Percentiles rank a stretch among this genome's conserved stretches.
phyloP scores from a whole-genome alignment of 1,140 invertebrate genomes.

The Linepithema humile region DNA sequence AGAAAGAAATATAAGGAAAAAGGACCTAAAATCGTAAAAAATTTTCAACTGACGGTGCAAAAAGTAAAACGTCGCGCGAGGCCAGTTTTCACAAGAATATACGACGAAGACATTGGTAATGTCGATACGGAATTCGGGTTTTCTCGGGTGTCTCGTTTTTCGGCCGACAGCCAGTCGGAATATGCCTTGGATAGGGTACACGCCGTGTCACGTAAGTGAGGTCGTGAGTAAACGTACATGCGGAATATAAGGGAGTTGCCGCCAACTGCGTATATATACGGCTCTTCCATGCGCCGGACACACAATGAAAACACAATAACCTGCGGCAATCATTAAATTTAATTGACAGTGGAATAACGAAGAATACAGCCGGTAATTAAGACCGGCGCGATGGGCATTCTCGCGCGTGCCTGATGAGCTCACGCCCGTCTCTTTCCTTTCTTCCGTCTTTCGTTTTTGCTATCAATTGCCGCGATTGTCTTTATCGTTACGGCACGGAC shows the following conservation, averaged over 20 bases:
- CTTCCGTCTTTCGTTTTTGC: conserved; percentile 5
- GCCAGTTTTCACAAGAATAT: neutral
- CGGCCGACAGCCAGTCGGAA: neutral
- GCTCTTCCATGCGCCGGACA: neutral
- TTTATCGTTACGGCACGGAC: neutral
- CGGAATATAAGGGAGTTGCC: neutral
- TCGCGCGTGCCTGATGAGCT: conserved; percentile 33
- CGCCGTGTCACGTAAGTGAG: neutral
- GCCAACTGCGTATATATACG: conserved; percentile 22
- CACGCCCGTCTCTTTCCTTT: neutral
- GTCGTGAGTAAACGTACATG: conserved; percentile 1
- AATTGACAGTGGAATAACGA: conserved; percentile 79
- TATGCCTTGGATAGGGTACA: neutral
- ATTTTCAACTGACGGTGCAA: conserved; percentile 28
- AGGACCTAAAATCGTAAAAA: conserved; percentile 18
- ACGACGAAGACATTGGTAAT: neutral
- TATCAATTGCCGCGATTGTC: conserved; percentile 40
- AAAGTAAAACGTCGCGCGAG: neutral
- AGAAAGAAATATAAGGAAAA: neutral
- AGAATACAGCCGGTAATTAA: conserved; percentile 68
- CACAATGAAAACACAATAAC: conserved; percentile 56
- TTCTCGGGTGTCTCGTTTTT: neutral
- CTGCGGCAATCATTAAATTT: conserved; percentile 70
- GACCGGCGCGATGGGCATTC: conserved; percentile 26
- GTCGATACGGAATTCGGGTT: neutral